phyloP scores from a whole-genome alignment of 92 coral and sea anemone species.

The Meandrina meandrites region DNA sequence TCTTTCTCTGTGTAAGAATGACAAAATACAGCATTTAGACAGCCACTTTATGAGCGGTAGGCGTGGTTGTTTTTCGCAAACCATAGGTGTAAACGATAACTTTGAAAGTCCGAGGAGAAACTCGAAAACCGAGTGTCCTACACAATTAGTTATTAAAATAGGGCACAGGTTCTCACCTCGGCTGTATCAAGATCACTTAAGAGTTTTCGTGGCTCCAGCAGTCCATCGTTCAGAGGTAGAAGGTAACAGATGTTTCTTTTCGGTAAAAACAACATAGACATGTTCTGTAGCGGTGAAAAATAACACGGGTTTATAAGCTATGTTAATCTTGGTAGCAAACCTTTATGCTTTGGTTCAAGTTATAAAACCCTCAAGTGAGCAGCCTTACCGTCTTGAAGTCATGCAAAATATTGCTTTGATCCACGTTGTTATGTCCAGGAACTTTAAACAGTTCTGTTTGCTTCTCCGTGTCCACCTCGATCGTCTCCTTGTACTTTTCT shows the following conservation, averaged over 20 bases:
- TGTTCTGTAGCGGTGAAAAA: neutral
- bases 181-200: neutral
- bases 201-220: neutral
- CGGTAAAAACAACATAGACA: neutral
- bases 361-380: too few relatives aligned
- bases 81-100: too few relatives aligned
- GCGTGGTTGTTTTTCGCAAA: too few relatives aligned
- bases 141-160: too few relatives aligned
- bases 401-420: conserved; percentile 4
- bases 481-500: neutral
- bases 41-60: too few relatives aligned
- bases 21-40: too few relatives aligned
- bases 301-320: too few relatives aligned
- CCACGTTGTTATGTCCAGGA: neutral
- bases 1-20: too few relatives aligned
- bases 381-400: conserved; percentile 14
- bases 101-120: too few relatives aligned
- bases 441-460: conserved; percentile 12
- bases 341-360: too few relatives aligned
- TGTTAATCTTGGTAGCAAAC: too few relatives aligned
- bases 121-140: too few relatives aligned
- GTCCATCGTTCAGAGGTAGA: neutral
- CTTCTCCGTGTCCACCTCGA: conserved; percentile 16
- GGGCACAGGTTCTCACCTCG: neutral
- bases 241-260: neutral